Percentiles rank a stretch among this genome's conserved stretches.
These are phyloP conservation scores for Balearica regulorum DNA, from an alignment of 2,797 vertebrate genomes.

Conservation along the genomic window DNA sequence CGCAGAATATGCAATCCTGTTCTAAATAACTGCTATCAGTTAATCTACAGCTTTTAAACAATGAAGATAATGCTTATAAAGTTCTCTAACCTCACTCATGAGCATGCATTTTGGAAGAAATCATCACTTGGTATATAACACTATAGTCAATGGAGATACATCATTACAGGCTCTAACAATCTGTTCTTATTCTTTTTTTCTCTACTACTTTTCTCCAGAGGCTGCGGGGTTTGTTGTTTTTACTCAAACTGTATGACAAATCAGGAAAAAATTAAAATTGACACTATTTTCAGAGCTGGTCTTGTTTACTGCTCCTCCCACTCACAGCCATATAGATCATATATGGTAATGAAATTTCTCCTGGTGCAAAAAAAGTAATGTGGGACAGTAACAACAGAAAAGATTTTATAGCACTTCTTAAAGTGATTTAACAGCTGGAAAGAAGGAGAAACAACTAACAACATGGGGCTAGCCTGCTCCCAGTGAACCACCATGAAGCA, in stretches of 20 bases:
- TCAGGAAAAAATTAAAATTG: background rate
- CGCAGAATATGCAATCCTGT: background rate
- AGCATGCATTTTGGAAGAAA: background rate
- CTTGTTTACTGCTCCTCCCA: background rate
- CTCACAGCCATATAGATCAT: background rate
- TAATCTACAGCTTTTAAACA: background rate
- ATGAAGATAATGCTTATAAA: background rate
- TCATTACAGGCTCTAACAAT: background rate
- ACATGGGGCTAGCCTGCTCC: background rate
- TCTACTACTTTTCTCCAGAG: background rate
- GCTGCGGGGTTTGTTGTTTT: background rate
- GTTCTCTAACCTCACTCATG: background rate
- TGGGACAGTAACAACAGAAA: background rate
- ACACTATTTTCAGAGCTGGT: background rate
- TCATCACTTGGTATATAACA: background rate
- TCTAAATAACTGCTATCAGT: background rate
- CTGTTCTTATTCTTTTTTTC: background rate
- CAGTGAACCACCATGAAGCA: background rate
- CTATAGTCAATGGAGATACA: background rate
- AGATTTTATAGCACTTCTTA: background rate
- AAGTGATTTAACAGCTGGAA: conserved; percentile 1
- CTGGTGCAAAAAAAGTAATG: background rate
- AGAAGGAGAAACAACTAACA: background rate
- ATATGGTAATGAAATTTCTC: background rate
- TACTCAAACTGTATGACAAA: background rate